These are phyloP conservation scores for Chanos chanos DNA, from an alignment of 2,797 vertebrate species.

Conservation along the genomic window DNA sequence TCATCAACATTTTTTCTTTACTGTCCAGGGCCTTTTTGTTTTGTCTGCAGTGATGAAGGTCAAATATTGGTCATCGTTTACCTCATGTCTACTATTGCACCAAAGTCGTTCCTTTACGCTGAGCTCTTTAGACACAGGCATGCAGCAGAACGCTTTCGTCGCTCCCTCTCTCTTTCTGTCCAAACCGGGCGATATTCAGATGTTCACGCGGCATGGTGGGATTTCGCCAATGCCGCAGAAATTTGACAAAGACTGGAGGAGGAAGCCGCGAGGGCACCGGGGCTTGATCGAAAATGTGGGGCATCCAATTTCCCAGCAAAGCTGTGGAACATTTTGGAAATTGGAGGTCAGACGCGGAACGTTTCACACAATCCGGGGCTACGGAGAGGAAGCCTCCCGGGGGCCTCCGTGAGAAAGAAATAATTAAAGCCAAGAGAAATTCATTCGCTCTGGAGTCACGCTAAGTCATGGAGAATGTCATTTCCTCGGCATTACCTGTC, in stretches of 20 bases:
- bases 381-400: conserved; percentile 25
- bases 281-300: conserved; percentile 42
- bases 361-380: conserved; percentile 36
- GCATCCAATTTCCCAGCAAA: conserved; percentile 47
- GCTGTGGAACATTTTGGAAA: conserved; percentile 45
- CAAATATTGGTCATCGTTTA: no score
- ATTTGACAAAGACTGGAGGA: conserved; percentile 36
- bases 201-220: conserved; percentile 3
- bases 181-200: conserved; percentile 24
- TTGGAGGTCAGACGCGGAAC: conserved; percentile 44
- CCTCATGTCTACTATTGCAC: no score
- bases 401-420: conserved; percentile 41
- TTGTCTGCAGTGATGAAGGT: no score
- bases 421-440: conserved; percentile 51
- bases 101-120: no score
- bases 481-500: conserved; percentile 27
- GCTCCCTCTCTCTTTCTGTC: not conserved
- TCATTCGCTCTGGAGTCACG: conserved; percentile 34
- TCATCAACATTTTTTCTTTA: no score
- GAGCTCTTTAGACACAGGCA: not conserved
- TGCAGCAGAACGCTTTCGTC: not conserved
- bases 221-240: conserved; percentile 27
- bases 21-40: no score
- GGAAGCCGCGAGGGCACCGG: conserved; percentile 28
- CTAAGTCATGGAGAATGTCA: conserved; percentile 31